Conservation (phyloP, 2,113 vertebrate species). For the Etheostoma cragini region DNA sequence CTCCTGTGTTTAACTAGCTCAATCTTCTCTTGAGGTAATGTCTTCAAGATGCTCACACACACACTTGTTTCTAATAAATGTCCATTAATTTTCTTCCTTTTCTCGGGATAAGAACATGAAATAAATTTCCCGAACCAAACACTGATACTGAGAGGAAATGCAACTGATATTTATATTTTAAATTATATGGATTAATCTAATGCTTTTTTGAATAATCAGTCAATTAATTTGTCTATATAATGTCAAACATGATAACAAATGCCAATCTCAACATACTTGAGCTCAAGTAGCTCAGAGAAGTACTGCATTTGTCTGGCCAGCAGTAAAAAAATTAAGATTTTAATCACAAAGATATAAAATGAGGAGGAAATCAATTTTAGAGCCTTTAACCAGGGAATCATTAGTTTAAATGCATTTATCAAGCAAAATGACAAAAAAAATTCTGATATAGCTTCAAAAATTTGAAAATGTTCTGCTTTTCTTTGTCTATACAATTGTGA, state of each 20-base stretch:
- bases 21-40: not conserved
- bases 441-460: not conserved
- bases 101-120: not conserved
- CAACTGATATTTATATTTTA: not conserved
- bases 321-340: too few relatives aligned
- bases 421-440: not conserved
- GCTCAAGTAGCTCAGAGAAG: not conserved
- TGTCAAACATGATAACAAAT: not conserved
- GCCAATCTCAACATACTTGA: not conserved
- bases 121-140: not conserved
- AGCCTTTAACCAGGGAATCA: too few relatives aligned
- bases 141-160: not conserved
- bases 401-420: not conserved
- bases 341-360: too few relatives aligned
- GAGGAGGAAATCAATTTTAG: too few relatives aligned
- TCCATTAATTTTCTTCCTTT: not conserved
- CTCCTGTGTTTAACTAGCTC: constrained; percentile 18
- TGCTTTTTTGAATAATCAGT: not conserved
- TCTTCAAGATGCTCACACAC: constrained; percentile 1
- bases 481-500: not conserved
- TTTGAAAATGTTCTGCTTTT: not conserved
- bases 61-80: not conserved
- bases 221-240: not conserved
- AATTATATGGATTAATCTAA: not conserved
- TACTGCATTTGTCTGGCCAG: not conserved